Percentiles rank a stretch among this genome's conserved stretches.
phyloP scores from a whole-genome alignment of 1,140 invertebrate genomes.

The Orius insidiosus region DNA sequence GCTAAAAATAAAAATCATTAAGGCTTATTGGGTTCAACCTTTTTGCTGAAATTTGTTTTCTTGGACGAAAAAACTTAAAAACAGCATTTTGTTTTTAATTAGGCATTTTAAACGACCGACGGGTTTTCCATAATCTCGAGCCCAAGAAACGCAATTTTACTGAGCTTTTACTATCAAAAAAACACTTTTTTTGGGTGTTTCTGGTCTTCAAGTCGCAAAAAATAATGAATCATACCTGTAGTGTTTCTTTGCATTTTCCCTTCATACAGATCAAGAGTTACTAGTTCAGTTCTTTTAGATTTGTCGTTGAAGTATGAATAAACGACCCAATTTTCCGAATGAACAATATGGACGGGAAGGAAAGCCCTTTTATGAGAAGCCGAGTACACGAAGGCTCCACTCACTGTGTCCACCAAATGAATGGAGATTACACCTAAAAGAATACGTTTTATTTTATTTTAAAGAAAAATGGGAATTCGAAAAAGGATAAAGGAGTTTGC shows the following conservation, averaged over 20 bases:
- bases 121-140: no score
- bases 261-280: conserved; percentile 87
- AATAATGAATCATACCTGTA: conserved; percentile 30
- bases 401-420: conserved; percentile 81
- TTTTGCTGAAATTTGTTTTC: no score
- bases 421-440: conserved; percentile 51
- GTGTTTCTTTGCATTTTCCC: conserved; percentile 73
- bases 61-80: no score
- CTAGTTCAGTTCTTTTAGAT: conserved; percentile 74
- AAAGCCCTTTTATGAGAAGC: conserved; percentile 60
- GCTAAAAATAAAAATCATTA: conserved; percentile 27
- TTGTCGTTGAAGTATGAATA: conserved; percentile 93
- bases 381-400: conserved; percentile 56
- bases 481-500: no score
- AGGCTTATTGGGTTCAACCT: no score
- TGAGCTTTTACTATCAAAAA: no score
- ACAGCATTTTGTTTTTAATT: no score
- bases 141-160: no score
- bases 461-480: not conserved
- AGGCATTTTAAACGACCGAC: no score
- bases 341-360: conserved; percentile 73
- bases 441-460: no score
- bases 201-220: not conserved
- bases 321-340: conserved; percentile 94
- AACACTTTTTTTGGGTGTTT: no score